Percentiles rank a stretch among this genome's conserved stretches.
Evolutionary conservation across 35 echinoderm and acorn worm species (phyloP).

Genomic region (Hemicentrotus pulcherrimus): DNA sequence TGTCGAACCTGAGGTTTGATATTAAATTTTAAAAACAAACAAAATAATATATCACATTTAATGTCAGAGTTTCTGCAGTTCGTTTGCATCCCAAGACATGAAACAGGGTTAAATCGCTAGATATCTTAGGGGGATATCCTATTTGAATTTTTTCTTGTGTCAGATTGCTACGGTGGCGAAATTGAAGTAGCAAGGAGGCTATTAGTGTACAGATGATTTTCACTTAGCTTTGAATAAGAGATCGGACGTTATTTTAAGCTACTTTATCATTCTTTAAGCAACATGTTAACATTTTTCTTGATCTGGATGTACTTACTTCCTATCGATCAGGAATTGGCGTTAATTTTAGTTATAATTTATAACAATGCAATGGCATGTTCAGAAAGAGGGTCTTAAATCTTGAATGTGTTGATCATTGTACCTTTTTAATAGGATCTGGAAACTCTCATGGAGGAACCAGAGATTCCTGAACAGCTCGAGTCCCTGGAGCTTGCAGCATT

Average conservation of each 20-base stretch:
- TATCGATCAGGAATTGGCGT: background rate
- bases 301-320: background rate
- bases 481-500: background rate
- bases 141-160: too few species aligned
- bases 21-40: background rate
- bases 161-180: too few species aligned
- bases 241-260: background rate
- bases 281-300: background rate
- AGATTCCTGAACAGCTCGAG: constrained; percentile 32
- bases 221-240: background rate
- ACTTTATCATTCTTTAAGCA: background rate
- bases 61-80: too few species aligned
- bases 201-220: background rate
- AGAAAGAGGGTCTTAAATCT: background rate
- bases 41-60: background rate
- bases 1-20: background rate
- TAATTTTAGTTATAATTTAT: background rate
- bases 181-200: too few species aligned
- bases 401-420: background rate
- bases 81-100: too few species aligned
- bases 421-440: background rate
- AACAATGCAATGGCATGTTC: background rate
- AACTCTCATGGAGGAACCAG: constrained; percentile 29
- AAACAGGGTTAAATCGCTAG: too few species aligned
- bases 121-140: too few species aligned